phyloP scores from a whole-genome alignment of 2,888 invertebrate species.

The Netelia virgata region DNA sequence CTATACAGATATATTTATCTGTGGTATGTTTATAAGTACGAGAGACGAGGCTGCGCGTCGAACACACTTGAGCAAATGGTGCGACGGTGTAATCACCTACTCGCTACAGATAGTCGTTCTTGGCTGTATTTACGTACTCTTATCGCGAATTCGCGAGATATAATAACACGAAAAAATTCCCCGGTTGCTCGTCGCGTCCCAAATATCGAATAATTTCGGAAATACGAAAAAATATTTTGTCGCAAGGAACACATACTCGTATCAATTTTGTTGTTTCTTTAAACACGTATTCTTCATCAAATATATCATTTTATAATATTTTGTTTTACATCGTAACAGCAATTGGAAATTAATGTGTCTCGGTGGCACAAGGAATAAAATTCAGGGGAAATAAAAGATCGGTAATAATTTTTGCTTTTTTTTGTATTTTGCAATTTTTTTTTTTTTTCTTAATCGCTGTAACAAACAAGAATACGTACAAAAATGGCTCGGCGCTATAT shows the following conservation, averaged over 20 bases:
- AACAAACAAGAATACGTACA: constrained; percentile 64
- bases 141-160: neutral
- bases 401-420: neutral
- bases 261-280: neutral
- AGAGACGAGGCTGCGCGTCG: neutral
- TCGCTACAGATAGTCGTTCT: neutral
- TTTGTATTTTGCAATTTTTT: constrained; percentile 6
- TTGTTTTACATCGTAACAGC: neutral
- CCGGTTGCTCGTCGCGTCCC: neutral
- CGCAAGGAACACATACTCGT: neutral
- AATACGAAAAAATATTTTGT: neutral
- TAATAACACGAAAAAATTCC: neutral
- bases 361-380: neutral
- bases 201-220: neutral
- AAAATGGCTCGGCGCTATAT: constrained; percentile 60
- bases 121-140: no score
- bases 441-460: constrained; percentile 31
- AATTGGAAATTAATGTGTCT: neutral
- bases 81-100: neutral
- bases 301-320: neutral
- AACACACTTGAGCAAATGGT: constrained; percentile 1
- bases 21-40: constrained; percentile 1
- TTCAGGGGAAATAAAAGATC: neutral
- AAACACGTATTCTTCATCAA: neutral
- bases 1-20: no score